Evolutionary conservation across 2,888 invertebrate genomes (phyloP), one percentile per base, ranked within the genome.

Genomic region (Polydrusus tereticollis): DNA sequence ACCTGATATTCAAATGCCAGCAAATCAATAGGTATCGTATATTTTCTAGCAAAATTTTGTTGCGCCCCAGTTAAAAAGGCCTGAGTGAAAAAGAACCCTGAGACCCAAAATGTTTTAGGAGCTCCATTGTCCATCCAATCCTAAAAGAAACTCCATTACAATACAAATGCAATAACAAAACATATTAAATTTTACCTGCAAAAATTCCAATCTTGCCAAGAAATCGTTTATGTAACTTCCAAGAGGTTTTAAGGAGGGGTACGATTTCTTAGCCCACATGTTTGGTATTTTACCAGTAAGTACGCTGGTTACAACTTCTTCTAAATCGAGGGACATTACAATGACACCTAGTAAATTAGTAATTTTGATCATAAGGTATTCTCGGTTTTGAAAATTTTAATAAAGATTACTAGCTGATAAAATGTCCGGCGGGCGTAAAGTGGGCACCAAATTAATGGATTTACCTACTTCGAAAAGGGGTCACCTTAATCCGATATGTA

Each of bases 81-180:
- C 86, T 97, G 97, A 0, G 97, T 97, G 85, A 97, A 97, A 87
- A 92, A 98, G 86, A 98, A 97, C 0, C 97, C 97, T 0, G 97
- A 94, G 36, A 98, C 83, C 98, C 97, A 98, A 86, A 93, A 98
- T 47, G 92, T 90, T 0, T 87, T 76, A 0, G 97, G 97, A 2
- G 95, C 93, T 0, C 95, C 96, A 66, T 90, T 82, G 20, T 93
- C 90, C 82, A 90, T 94, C 98, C 97, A 98, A 80, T 89, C 88
- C 92, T 93, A 80, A 50, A 83, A 81, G 78, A 65, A 47, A 60
- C 5, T 20, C n/a, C n/a, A n/a, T n/a, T n/a, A n/a, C n/a, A 21
- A 3, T 21, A 23, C 23, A 23, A 23, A 50, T 18, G 10, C 1
- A 12, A 12, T 18, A 50, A 23, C 21, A 29, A 41, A 45, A 2